phyloP scores from a whole-genome alignment of 2,113 vertebrate genomes.

The Lonchura striata region DNA sequence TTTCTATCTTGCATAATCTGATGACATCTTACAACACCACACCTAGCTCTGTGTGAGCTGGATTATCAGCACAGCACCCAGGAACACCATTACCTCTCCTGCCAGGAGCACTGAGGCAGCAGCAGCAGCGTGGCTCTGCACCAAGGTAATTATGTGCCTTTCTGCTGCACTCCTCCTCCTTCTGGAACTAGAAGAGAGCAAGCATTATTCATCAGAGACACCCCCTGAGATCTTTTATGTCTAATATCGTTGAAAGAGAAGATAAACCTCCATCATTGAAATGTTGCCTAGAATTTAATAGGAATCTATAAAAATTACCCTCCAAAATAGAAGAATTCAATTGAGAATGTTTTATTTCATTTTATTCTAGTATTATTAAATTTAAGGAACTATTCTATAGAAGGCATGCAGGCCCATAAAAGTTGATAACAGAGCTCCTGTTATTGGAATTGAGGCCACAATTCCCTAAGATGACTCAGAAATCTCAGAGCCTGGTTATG shows the following conservation, averaged over 20 bases:
- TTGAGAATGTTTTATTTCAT: not conserved
- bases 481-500: not conserved
- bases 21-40: not conserved
- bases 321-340: not conserved
- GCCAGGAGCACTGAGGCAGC: not conserved
- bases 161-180: not conserved
- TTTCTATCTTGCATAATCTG: not conserved
- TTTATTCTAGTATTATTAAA: constrained; percentile 6
- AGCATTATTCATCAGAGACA: not conserved
- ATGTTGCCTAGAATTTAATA: not conserved
- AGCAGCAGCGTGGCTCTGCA: not conserved
- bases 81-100: not conserved
- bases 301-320: not conserved
- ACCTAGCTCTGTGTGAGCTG: not conserved
- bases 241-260: not conserved
- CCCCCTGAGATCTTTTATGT: not conserved
- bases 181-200: not conserved
- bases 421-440: constrained; percentile 19
- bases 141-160: not conserved
- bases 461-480: not conserved
- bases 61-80: not conserved
- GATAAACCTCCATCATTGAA: constrained; percentile 8
- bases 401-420: not conserved
- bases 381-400: constrained; percentile 14
- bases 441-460: constrained; percentile 12